Conservation (phyloP, 1,140 invertebrate genomes). For the Drepana arcuata region DNA sequence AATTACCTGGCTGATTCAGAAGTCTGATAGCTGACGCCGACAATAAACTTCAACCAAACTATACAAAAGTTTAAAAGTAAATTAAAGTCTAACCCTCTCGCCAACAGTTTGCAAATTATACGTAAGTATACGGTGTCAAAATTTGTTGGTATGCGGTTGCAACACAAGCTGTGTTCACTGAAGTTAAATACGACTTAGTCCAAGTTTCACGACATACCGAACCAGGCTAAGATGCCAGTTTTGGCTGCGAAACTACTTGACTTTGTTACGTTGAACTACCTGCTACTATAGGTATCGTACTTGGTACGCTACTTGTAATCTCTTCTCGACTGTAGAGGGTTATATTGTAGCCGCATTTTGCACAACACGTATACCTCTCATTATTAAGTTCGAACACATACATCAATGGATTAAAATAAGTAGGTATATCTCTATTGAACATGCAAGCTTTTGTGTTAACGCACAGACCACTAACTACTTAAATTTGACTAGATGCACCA, state of each 20-base stretch:
- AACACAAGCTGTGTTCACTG: slow-evolving; percentile 52
- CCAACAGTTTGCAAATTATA: slow-evolving; percentile 33
- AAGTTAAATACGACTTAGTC: slow-evolving; percentile 66
- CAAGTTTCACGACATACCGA: slow-evolving; percentile 52
- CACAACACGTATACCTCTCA: too few species aligned
- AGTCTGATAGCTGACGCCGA: slow-evolving; percentile 11
- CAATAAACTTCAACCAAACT: slow-evolving; percentile 10
- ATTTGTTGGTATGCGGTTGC: slow-evolving; percentile 59
- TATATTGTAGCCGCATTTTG: too few species aligned
- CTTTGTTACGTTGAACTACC: slow-evolving; percentile 23
- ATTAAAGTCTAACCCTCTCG: slow-evolving; percentile 18
- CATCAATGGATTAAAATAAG: too few species aligned
- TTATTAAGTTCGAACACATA: too few species aligned
- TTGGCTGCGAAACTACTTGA: slow-evolving; percentile 35
- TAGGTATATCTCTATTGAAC: too few species aligned
- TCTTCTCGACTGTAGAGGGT: too few species aligned
- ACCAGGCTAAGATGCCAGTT: slow-evolving; percentile 49
- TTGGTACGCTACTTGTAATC: too few species aligned
- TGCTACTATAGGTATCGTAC: too few species aligned
- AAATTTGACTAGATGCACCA: too few species aligned
- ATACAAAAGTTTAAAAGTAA: slow-evolving; percentile 18
- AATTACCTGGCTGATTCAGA: slow-evolving; percentile 8
- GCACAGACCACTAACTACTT: too few species aligned
- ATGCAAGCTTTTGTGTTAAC: too few species aligned
- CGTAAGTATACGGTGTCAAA: slow-evolving; percentile 54